phyloP scores from a whole-genome alignment of 2,113 vertebrate species.

The Malurus alboscapulatus region DNA sequence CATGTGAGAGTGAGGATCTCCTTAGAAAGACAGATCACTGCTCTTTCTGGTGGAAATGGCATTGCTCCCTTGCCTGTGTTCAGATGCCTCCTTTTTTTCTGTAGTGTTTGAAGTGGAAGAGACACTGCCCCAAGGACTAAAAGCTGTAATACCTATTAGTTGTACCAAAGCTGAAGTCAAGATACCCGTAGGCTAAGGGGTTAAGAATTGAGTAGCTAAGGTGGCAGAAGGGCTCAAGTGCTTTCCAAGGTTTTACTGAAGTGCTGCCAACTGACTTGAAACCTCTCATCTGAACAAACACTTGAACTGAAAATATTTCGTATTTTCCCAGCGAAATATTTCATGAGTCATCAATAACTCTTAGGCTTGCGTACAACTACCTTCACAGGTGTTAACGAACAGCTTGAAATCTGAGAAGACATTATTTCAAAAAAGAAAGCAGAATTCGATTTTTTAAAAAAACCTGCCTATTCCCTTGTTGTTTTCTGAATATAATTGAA shows the following conservation, averaged over 20 bases:
- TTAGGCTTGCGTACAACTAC: not conserved
- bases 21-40: not conserved
- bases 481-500: not conserved
- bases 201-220: not conserved
- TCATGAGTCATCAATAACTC: not conserved
- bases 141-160: not conserved
- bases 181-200: not conserved
- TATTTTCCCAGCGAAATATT: not conserved
- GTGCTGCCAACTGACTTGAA: not conserved
- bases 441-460: not conserved
- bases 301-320: not conserved
- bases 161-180: not conserved
- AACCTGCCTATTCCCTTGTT: not conserved
- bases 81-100: not conserved
- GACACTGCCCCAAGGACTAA: not conserved
- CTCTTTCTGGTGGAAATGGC: not conserved
- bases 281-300: not conserved
- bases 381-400: not conserved
- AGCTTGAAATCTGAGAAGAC: not conserved
- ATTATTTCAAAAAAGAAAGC: not conserved
- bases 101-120: not conserved
- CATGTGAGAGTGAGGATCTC: not conserved
- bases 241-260: not conserved
- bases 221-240: not conserved
- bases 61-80: not conserved